Evolutionary conservation across 2,888 invertebrate species (phyloP).

Genomic region (Pseudococcus viburni): DNA sequence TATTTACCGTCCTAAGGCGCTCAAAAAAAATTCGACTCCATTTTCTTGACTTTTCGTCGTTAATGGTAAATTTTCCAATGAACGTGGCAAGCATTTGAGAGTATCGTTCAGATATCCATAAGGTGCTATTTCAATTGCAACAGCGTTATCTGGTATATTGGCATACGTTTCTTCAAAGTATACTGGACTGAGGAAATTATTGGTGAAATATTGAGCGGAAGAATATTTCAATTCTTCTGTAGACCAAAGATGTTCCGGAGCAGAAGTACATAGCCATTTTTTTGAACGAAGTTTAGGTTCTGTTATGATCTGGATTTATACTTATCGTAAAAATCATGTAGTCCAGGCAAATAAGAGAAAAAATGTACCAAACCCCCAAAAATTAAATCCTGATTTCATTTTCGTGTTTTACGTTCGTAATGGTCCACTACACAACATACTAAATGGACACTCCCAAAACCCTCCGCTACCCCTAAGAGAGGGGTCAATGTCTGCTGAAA

Average conservation of each 20-base stretch:
- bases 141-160: constrained; percentile 78
- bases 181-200: constrained; percentile 74
- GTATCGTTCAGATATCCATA: constrained; percentile 77
- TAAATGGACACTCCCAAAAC: no score
- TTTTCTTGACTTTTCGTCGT: constrained; percentile 77
- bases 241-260: constrained; percentile 76
- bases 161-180: constrained; percentile 75
- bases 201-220: constrained; percentile 75
- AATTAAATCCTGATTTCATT: no score
- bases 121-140: constrained; percentile 78
- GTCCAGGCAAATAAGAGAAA: no score
- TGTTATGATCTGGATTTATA: constrained; percentile 71
- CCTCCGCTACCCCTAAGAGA: no score
- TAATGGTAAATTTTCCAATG: constrained; percentile 79
- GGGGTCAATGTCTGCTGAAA: no score
- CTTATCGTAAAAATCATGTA: not conserved
- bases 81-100: constrained; percentile 74
- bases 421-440: no score
- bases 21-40: constrained; percentile 75
- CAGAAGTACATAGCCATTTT: constrained; percentile 79
- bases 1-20: constrained; percentile 78
- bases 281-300: constrained; percentile 73
- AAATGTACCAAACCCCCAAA: no score
- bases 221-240: constrained; percentile 72
- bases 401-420: no score